Conservation (phyloP, 2,888 invertebrate species). For the Stenchaetothrips biformis region DNA sequence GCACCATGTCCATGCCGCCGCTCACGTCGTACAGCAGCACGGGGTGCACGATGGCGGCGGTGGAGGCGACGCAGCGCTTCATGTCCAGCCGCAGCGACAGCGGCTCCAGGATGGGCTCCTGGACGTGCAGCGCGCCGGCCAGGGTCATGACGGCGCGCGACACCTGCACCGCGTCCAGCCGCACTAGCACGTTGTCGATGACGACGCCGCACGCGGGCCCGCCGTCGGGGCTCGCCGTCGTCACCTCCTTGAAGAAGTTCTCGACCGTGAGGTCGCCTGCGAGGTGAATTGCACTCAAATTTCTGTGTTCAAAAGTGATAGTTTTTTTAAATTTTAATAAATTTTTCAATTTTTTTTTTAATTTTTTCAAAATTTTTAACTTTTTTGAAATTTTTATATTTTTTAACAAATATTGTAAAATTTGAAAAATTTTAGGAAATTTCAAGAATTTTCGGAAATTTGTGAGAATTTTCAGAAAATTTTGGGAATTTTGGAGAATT, state of each 20-base stretch:
- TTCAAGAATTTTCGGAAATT: too few species aligned
- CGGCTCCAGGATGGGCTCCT: constrained; percentile 73
- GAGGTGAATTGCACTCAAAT: too few species aligned
- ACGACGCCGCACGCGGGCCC: constrained; percentile 41
- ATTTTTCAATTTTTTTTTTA: too few species aligned
- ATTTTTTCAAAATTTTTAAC: too few species aligned
- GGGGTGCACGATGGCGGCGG: constrained; percentile 36
- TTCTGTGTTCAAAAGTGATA: too few species aligned
- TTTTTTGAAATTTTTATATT: too few species aligned
- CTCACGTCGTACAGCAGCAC: constrained; percentile 57
- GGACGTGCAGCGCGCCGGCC: constrained; percentile 64
- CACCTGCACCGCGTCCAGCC: constrained; percentile 62
- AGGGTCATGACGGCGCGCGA: constrained; percentile 67
- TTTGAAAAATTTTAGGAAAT: too few species aligned
- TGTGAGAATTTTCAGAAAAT: too few species aligned
- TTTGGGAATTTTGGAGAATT: too few species aligned
- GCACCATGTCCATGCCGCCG: constrained; percentile 60
- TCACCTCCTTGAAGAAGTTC: constrained; percentile 67
- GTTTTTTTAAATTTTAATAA: too few species aligned
- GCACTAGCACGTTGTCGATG: constrained; percentile 66
- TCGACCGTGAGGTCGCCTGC: constrained; percentile 69
- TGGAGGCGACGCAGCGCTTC: constrained; percentile 56
- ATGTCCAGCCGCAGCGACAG: constrained; percentile 65
- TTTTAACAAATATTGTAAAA: too few species aligned
- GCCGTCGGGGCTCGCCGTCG: constrained; percentile 42